Evolutionary conservation across 53 echinoderm and acorn worm genomes (phyloP), one percentile per base, ranked within the genome.

Genomic region (Henricia sp.): DNA sequence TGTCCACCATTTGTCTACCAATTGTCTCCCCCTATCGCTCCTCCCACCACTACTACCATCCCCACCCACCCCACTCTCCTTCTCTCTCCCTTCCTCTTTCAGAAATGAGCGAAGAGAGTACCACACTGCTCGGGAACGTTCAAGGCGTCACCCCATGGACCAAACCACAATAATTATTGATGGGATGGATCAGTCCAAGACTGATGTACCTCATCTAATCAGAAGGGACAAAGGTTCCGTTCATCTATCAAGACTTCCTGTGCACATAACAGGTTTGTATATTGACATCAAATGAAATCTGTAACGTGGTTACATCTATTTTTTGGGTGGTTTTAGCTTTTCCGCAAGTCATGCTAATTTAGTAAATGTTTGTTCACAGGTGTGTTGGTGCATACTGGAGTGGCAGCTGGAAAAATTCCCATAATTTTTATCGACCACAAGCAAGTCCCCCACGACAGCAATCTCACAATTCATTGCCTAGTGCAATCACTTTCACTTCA

Each of bases 151-250:
- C 12, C 87, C 71, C 27, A 37, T 33, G 4, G 59, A 57, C 32
- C 52, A 66, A 41, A 87, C 87, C 13, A 53, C 54, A 25, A 52
- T 87, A n/a, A 87, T 87, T 6, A 51, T 77, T 21, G 77, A 87
- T 46, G 87, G 77, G 29, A 87, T 87, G 87, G 87, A 87, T 23
- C 87, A 87, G 42, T 75, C 75, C 9, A 87, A 87, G 32, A 87
- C 87, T 1, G 33, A 87, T 73, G 26, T 87, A 24, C 87, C 87
- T 6, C 71, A 74, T 28, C 28, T 85, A 14, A 58, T 86, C 23
- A 65, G 41, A 35, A 40, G 50, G 34, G 74, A 86, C 76, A 75
- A 86, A 51, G 85, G 55, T 16, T 19, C 27, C 1, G 39, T 51
- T 3, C 43, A 32, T 26, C 37, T 63, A 33, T 42, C 46, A 26